Evolutionary conservation across 2,888 invertebrate species (phyloP).

Genomic region (Agonum fuliginosum): DNA sequence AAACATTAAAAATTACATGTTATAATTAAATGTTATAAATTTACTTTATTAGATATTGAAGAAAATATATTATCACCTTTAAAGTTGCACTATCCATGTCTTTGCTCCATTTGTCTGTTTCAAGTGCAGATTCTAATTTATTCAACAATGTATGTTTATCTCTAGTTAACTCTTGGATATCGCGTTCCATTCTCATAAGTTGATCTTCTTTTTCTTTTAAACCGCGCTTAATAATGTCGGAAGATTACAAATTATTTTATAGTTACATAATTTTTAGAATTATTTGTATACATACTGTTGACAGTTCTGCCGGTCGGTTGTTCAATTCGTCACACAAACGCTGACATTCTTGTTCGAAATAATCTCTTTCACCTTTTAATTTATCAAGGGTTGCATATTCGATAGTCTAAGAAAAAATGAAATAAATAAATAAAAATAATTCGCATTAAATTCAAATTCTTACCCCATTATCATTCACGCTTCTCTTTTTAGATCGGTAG

Average conservation of each 20-base stretch:
- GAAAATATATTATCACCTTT: conserved; percentile 64
- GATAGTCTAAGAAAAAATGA: too few relatives aligned
- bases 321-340: conserved; percentile 70
- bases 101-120: conserved; percentile 61
- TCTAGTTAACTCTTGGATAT: conserved; percentile 71
- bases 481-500: conserved; percentile 51
- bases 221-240: conserved; percentile 68
- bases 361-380: conserved; percentile 73
- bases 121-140: conserved; percentile 68
- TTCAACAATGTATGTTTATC: conserved; percentile 72
- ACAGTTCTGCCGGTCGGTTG: neutral
- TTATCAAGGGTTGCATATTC: conserved; percentile 67
- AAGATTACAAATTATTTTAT: conserved; percentile 55
- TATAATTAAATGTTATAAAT: neutral
- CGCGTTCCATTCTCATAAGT: conserved; percentile 71
- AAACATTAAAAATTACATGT: conserved; percentile 18
- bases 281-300: conserved; percentile 5
- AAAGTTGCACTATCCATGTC: conserved; percentile 65
- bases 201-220: conserved; percentile 71
- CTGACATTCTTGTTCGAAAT: conserved; percentile 74
- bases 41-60: neutral
- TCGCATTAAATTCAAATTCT: too few relatives aligned
- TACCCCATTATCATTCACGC: conserved; percentile 60
- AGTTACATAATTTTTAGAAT: conserved; percentile 64
- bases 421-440: too few relatives aligned